phyloP scores from a whole-genome alignment of 64 coral and sea anemone genomes.

The Astreopora myriophthalma region DNA sequence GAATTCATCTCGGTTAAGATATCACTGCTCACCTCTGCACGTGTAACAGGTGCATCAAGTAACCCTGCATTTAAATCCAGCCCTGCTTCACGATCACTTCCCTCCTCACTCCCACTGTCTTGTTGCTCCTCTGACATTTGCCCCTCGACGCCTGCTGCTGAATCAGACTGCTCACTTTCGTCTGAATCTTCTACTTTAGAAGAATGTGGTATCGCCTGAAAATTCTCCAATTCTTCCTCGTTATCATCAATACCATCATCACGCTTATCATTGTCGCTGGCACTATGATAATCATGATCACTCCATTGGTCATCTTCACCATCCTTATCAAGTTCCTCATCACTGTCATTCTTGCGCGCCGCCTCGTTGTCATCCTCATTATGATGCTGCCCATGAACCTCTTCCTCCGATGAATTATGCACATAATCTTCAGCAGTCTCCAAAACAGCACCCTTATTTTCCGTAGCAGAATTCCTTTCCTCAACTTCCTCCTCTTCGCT shows the following conservation, averaged over 20 bases:
- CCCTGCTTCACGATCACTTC: not conserved
- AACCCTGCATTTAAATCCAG: not conserved
- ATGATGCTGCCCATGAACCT: not conserved
- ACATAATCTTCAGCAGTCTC: not conserved
- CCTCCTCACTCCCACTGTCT: not conserved
- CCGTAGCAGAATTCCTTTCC: not conserved
- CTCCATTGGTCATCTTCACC: not conserved
- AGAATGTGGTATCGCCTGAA: not conserved
- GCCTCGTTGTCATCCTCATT: conserved; percentile 19
- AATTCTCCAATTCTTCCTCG: not conserved
- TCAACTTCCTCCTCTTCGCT: conserved; percentile 62
- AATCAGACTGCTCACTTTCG: conserved; percentile 21
- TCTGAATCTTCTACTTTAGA: not conserved
- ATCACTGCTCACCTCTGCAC: not conserved
- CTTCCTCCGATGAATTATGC: conserved; percentile 2
- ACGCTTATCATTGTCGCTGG: not conserved
- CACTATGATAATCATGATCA: not conserved
- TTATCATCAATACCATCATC: not conserved
- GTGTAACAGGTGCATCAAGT: not conserved
- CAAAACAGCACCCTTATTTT: not conserved
- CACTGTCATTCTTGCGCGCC: not conserved
- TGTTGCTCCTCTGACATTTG: not conserved
- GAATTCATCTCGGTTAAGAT: not conserved
- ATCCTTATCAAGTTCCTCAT: not conserved
- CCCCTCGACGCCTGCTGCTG: not conserved